phyloP scores from a whole-genome alignment of 2,797 vertebrate species.

The Alca torda region DNA sequence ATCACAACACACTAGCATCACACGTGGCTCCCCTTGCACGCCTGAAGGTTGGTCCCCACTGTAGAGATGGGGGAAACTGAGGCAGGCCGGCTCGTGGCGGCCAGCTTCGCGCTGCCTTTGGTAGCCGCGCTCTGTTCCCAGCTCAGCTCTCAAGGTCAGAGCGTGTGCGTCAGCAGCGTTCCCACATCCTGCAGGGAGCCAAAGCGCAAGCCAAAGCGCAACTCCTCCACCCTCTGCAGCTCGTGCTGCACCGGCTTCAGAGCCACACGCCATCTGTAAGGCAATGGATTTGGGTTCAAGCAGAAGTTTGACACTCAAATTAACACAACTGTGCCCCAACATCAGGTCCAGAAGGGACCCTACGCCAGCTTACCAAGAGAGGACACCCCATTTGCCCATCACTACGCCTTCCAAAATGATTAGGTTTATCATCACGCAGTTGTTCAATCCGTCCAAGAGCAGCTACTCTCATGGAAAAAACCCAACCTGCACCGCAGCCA shows the following conservation, averaged over 20 bases:
- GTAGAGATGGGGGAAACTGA: neutral
- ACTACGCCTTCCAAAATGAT: neutral
- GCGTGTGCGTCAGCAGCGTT: accelerated
- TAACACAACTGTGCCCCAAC: neutral
- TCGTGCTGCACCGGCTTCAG: neutral
- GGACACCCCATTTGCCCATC: neutral
- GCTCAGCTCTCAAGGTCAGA: neutral
- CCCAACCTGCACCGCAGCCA: neutral
- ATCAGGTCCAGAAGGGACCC: neutral
- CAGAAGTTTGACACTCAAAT: neutral
- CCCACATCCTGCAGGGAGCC: neutral
- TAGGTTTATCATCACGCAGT: neutral
- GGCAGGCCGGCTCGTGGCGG: neutral
- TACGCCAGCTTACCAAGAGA: neutral
- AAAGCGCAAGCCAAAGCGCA: neutral
- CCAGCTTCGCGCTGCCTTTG: neutral
- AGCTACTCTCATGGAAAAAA: neutral
- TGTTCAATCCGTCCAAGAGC: neutral
- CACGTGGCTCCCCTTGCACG: accelerated
- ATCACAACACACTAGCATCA: neutral
- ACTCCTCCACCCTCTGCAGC: neutral
- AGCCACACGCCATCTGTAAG: neutral
- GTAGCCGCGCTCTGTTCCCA: neutral
- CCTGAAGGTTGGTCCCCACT: neutral
- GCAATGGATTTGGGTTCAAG: neutral